Percentiles rank a stretch among this genome's conserved stretches.
These are phyloP conservation scores for Taenioides sp. DNA, from an alignment of 2,797 vertebrate species.

Conservation along the genomic window DNA sequence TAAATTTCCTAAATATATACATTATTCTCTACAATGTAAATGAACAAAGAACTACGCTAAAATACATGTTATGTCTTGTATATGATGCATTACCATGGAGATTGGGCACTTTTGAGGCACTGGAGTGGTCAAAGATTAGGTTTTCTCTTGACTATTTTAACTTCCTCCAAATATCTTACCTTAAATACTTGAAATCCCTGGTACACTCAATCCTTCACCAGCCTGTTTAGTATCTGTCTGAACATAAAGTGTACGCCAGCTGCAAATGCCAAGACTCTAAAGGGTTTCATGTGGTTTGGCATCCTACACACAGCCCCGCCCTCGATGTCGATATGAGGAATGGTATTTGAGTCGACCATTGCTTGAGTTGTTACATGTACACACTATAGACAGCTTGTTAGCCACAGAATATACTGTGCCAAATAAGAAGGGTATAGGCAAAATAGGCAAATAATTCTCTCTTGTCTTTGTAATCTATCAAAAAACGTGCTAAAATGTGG, in stretches of 20 bases:
- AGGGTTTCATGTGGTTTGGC: background rate
- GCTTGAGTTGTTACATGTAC: background rate
- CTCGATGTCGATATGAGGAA: background rate
- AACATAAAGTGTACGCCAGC: background rate
- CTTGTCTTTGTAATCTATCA: too few relatives aligned
- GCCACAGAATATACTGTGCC: background rate
- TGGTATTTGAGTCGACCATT: background rate
- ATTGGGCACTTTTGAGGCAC: too few relatives aligned
- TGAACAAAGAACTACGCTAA: too few relatives aligned
- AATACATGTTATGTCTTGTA: too few relatives aligned
- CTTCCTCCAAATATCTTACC: background rate
- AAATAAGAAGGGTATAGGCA: background rate
- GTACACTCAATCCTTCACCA: background rate
- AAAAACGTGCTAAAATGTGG: too few relatives aligned
- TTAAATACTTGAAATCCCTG: too few relatives aligned
- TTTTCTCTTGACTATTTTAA: background rate
- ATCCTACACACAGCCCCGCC: background rate
- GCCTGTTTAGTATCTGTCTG: background rate
- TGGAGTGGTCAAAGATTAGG: background rate
- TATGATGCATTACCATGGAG: too few relatives aligned
- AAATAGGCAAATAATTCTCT: too few relatives aligned
- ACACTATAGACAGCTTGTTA: background rate
- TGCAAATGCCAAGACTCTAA: constrained; percentile 10
- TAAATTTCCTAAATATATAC: too few relatives aligned
- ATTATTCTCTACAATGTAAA: too few relatives aligned